phyloP scores from a whole-genome alignment of 2,113 vertebrate genomes.

The Halcyon malimbica region DNA sequence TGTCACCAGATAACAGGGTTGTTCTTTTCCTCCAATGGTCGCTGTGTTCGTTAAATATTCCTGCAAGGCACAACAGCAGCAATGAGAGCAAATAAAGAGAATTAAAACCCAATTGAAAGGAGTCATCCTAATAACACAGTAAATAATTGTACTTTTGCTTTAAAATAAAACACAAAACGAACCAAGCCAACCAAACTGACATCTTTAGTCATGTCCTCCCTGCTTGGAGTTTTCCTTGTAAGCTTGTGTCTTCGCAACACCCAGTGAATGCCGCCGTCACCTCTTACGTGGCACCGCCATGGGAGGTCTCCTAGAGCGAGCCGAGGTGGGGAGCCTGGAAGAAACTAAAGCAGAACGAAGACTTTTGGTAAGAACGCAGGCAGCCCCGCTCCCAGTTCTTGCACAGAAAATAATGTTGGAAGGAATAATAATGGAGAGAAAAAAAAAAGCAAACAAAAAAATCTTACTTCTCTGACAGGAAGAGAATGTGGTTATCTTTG shows the following conservation, averaged over 20 bases:
- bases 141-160: constrained; percentile 78
- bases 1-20: constrained; percentile 74
- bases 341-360: constrained; percentile 68
- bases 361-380: constrained; percentile 73
- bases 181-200: constrained; percentile 63
- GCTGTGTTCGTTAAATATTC: constrained; percentile 74
- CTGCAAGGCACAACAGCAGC: constrained; percentile 74
- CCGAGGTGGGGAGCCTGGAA: constrained; percentile 62
- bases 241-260: constrained; percentile 73
- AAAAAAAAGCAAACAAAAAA: not conserved
- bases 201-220: constrained; percentile 70
- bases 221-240: constrained; percentile 75
- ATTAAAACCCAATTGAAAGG: constrained; percentile 72
- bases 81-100: constrained; percentile 79
- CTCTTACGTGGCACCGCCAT: constrained; percentile 65
- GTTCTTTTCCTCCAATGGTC: constrained; percentile 73
- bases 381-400: constrained; percentile 51
- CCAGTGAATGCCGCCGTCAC: constrained; percentile 65
- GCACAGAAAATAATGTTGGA: constrained; percentile 67
- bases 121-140: constrained; percentile 73
- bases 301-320: constrained; percentile 68
- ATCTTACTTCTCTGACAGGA: constrained; percentile 55
- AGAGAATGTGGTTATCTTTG: constrained; percentile 68
- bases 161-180: constrained; percentile 64
- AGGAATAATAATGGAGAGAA: constrained; percentile 63